Conservation (phyloP, 2,797 vertebrate genomes). For the Enoplosus armatus region DNA sequence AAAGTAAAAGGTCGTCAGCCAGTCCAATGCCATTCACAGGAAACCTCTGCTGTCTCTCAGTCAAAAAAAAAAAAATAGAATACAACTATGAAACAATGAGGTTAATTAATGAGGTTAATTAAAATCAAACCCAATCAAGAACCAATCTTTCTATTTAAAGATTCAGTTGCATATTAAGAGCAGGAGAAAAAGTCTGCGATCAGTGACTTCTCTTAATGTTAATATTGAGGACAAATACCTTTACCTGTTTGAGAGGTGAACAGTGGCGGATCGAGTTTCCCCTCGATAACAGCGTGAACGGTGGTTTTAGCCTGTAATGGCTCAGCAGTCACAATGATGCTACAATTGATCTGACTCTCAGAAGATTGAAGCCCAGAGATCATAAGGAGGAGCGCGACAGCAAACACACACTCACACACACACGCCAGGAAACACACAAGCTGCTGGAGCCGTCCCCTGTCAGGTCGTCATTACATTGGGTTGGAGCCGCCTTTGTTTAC, state of each 20-base stretch:
- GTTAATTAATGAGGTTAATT: constrained; percentile 29
- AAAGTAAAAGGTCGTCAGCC: constrained; percentile 1
- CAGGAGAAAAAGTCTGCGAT: neutral
- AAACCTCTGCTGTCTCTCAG: constrained; percentile 3
- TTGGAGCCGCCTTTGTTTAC: constrained; percentile 73
- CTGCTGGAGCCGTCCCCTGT: constrained; percentile 52
- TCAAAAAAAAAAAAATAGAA: constrained; percentile 12
- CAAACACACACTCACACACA: constrained; percentile 13
- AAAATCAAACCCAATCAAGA: constrained; percentile 23
- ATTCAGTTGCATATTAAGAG: neutral
- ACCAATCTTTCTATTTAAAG: constrained; percentile 16
- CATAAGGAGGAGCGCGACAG: constrained; percentile 29
- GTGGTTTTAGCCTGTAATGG: constrained; percentile 38
- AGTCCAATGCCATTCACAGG: neutral
- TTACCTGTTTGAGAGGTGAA: constrained; percentile 5
- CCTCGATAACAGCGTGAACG: constrained; percentile 17
- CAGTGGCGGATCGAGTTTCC: constrained; percentile 10
- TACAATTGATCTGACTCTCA: constrained; percentile 45
- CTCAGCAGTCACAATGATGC: constrained; percentile 44
- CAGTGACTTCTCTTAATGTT: neutral
- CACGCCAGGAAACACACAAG: constrained; percentile 19
- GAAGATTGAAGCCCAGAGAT: constrained; percentile 52
- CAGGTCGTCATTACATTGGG: constrained; percentile 66
- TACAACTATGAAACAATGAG: constrained; percentile 25
- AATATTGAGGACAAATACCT: constrained; percentile 17